These are phyloP conservation scores for Rhynchophorus ferrugineus DNA, from an alignment of 1,140 invertebrate species.

Conservation along the genomic window DNA sequence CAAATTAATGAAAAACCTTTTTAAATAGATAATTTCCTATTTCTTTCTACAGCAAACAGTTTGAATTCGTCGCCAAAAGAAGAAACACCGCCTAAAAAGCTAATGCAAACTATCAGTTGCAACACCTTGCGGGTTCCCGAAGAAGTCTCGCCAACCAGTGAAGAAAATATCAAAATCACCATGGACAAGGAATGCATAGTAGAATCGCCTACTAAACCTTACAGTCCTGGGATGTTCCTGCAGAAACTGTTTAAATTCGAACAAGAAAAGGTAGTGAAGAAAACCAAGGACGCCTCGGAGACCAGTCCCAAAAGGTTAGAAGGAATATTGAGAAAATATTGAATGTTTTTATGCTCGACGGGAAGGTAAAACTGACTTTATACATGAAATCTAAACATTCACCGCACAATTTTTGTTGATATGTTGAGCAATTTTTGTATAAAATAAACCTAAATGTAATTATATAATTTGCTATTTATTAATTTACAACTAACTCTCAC, in stretches of 20 bases:
- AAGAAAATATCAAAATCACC: conserved; percentile 39
- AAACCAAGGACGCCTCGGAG: conserved; percentile 34
- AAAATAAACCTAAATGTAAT: too few species aligned
- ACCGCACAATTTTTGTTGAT: too few species aligned
- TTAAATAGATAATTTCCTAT: too few species aligned
- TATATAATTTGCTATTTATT: too few species aligned
- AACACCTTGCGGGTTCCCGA: conserved; percentile 43
- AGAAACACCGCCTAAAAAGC: conserved; percentile 13
- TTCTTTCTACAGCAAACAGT: conserved; percentile 23
- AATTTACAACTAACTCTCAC: too few species aligned
- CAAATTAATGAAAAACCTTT: too few species aligned
- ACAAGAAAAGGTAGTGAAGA: conserved; percentile 26
- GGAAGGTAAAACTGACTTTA: conserved; percentile 1
- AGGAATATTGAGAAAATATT: conserved; percentile 13
- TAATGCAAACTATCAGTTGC: conserved; percentile 28
- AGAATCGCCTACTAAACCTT: conserved; percentile 41
- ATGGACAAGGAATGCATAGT: conserved; percentile 17
- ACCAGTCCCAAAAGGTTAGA: conserved; percentile 38
- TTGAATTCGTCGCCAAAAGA: conserved; percentile 28
- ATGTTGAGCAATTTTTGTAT: too few species aligned
- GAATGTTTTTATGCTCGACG: conserved; percentile 10
- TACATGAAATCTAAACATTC: too few species aligned
- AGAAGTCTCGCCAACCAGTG: conserved; percentile 28
- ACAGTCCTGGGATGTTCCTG: conserved; percentile 45
- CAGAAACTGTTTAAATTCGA: conserved; percentile 45